phyloP scores from a whole-genome alignment of 2,797 vertebrate genomes.

The Simalia tracyae region DNA sequence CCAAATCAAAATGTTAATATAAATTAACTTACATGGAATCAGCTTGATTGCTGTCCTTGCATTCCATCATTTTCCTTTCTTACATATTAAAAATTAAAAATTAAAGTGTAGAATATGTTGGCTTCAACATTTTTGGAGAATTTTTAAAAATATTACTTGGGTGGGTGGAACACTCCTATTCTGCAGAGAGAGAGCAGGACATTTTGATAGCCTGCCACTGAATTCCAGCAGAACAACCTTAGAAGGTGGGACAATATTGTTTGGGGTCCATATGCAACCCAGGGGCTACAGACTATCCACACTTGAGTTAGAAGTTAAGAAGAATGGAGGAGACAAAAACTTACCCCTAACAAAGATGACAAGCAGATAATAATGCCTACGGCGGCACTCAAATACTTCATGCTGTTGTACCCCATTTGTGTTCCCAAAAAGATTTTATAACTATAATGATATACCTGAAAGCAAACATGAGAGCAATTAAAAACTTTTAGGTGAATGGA shows the following conservation, averaged over 20 bases:
- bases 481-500: neutral
- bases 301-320: neutral
- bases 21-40: too few relatives aligned
- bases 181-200: neutral
- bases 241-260: neutral
- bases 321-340: neutral
- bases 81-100: too few relatives aligned
- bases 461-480: neutral
- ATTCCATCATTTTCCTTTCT: too few relatives aligned
- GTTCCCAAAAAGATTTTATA: neutral
- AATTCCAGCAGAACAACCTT: neutral
- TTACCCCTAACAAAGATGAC: neutral
- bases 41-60: too few relatives aligned
- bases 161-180: neutral
- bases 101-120: neutral
- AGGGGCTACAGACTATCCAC: neutral
- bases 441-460: neutral
- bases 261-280: neutral
- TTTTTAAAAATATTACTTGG: neutral
- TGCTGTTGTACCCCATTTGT: accelerated
- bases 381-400: neutral
- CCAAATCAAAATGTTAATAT: too few relatives aligned
- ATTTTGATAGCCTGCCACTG: neutral
- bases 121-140: neutral
- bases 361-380: neutral